Percentiles rank a stretch among this genome's conserved stretches.
These are phyloP conservation scores for Dascyllus trimaculatus DNA, from an alignment of 2,113 vertebrate genomes.

Conservation along the genomic window DNA sequence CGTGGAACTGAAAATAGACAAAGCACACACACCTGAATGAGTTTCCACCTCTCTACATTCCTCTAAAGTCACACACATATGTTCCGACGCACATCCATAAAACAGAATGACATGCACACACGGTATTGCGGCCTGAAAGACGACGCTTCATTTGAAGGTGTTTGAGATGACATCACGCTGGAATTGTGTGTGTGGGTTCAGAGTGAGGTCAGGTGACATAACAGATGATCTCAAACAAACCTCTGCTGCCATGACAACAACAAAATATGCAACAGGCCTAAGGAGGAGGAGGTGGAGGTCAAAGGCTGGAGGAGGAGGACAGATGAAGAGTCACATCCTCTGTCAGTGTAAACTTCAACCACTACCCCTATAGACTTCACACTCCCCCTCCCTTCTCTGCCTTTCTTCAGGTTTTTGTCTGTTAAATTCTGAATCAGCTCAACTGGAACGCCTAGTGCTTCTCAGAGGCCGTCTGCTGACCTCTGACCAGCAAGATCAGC, in stretches of 20 bases:
- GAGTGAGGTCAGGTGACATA: constrained; percentile 78
- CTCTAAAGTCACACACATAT: not conserved
- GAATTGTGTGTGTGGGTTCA: constrained; percentile 65
- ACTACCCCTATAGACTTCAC: constrained; percentile 14
- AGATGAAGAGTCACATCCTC: constrained; percentile 59
- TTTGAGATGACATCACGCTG: constrained; percentile 60
- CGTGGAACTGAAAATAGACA: constrained; percentile 16
- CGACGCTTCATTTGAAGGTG: constrained; percentile 17
- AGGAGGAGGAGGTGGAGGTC: constrained; percentile 50
- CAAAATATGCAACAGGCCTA: constrained; percentile 66
- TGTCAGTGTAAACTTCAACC: constrained; percentile 40
- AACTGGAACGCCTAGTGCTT: constrained; percentile 36
- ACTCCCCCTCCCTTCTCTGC: constrained; percentile 9
- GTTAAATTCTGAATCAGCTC: constrained; percentile 43
- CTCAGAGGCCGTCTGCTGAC: constrained; percentile 53
- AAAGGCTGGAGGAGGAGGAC: constrained; percentile 63
- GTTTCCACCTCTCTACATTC: constrained; percentile 21
- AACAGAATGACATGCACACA: constrained; percentile 10
- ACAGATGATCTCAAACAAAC: constrained; percentile 75
- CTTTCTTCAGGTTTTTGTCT: constrained; percentile 30
- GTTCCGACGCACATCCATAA: constrained; percentile 1
- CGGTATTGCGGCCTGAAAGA: not conserved
- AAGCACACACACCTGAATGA: constrained; percentile 24
- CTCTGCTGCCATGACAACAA: constrained; percentile 68
- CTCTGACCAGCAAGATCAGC: constrained; percentile 69